Evolutionary conservation across 1,140 invertebrate species (phyloP).

Genomic region (Geopemphigus sp.): DNA sequence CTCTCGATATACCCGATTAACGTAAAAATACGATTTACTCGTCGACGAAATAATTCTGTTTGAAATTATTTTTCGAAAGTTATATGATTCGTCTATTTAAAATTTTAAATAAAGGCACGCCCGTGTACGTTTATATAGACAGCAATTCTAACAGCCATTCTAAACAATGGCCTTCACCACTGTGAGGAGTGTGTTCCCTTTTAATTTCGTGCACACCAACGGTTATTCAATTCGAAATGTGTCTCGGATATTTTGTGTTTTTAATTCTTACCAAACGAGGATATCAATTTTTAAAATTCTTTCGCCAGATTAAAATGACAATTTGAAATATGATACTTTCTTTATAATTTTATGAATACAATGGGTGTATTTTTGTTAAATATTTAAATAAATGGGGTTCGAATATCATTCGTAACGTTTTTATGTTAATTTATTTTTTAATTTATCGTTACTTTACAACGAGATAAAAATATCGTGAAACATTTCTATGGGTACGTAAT

Average conservation of each 20-base stretch:
- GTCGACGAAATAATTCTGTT: neutral
- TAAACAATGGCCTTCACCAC: neutral
- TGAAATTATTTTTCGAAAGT: slow-evolving; percentile 13
- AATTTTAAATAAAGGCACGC: neutral
- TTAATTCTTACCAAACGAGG: neutral
- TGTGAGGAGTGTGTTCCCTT: neutral
- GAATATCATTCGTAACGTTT: too few species aligned
- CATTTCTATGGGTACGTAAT: too few species aligned
- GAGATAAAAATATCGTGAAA: too few species aligned
- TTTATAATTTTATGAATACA: too few species aligned
- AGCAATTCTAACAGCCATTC: neutral
- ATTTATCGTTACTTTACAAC: too few species aligned
- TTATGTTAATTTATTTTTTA: too few species aligned
- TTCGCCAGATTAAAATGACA: too few species aligned
- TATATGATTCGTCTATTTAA: slow-evolving; percentile 14
- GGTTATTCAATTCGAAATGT: neutral
- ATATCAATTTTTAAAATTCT: too few species aligned
- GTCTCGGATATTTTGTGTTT: neutral
- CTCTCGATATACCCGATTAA: neutral
- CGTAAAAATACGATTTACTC: neutral
- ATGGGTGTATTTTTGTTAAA: too few species aligned
- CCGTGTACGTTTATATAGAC: neutral
- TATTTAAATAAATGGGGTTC: too few species aligned
- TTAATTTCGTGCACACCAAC: neutral
- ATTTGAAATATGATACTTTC: too few species aligned